A percentile compares a stretch with the other conserved stretches of the same genome.
Evolutionary conservation across 2,888 invertebrate genomes (phyloP).

Genomic region (Melinopterus prodromus): DNA sequence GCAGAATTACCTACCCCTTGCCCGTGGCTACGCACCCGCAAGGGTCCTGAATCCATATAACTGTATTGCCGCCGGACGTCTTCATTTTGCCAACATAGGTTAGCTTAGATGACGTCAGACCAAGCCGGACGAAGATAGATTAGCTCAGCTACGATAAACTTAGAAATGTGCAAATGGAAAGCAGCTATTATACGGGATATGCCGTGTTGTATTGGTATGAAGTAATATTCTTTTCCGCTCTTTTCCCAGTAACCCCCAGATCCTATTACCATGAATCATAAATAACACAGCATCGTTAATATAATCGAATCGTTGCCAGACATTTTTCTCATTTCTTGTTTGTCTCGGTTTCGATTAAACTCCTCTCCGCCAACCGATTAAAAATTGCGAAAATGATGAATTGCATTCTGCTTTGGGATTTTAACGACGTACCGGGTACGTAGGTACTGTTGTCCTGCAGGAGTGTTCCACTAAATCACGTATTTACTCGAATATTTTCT

Average conservation of each 20-base stretch:
- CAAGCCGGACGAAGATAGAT: no score
- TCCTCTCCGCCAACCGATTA: not conserved
- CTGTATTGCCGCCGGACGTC: no score
- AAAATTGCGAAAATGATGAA: not conserved
- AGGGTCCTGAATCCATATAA: no score
- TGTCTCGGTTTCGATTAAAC: not conserved
- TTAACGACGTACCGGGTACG: not conserved
- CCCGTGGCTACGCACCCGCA: no score
- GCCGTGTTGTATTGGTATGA: not conserved
- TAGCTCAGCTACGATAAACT: no score
- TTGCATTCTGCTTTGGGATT: not conserved
- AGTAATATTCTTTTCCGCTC: not conserved
- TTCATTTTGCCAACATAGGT: no score
- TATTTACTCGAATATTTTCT: not conserved
- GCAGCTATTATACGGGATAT: no score
- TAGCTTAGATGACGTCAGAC: no score
- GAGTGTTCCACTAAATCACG: not conserved
- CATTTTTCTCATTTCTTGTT: not conserved
- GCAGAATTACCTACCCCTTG: no score
- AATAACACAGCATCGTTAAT: not conserved
- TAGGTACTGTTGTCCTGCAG: not conserved
- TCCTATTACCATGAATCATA: not conserved
- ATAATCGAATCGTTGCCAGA: not conserved
- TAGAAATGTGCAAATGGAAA: no score
- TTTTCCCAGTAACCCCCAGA: not conserved